Evolutionary conservation across 2,888 invertebrate species (phyloP).

Genomic region (Nomada flava): DNA sequence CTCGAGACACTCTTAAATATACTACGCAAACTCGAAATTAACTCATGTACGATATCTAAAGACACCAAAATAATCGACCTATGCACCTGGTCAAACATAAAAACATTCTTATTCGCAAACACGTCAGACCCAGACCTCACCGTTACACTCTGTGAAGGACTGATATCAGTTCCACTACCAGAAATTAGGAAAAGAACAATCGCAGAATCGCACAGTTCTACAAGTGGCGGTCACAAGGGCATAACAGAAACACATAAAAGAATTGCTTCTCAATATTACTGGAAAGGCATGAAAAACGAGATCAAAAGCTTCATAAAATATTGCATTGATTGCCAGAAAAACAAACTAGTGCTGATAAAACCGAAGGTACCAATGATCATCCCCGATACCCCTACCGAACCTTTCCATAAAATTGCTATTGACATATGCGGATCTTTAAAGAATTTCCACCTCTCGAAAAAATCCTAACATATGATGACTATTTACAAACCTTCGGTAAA

Average conservation of each 20-base stretch:
- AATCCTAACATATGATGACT: not conserved
- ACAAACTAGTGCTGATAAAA: constrained; percentile 45
- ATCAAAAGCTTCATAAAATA: constrained; percentile 28
- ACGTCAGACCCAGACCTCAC: too few species aligned
- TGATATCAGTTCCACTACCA: too few species aligned
- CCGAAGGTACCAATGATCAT: constrained; percentile 41
- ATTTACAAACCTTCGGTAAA: not conserved
- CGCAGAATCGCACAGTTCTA: not conserved
- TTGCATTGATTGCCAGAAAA: constrained; percentile 34
- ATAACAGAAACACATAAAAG: constrained; percentile 42
- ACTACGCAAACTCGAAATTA: too few species aligned
- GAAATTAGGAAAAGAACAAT: not conserved
- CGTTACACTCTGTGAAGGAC: too few species aligned
- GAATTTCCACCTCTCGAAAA: not conserved
- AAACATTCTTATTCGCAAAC: too few species aligned
- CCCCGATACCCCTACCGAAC: constrained; percentile 22
- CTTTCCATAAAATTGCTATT: constrained; percentile 42
- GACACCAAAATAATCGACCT: too few species aligned
- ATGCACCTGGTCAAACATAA: too few species aligned
- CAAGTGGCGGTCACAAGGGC: constrained; percentile 50
- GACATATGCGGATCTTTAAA: constrained; percentile 50
- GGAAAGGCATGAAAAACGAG: constrained; percentile 17
- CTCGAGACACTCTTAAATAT: too few species aligned
- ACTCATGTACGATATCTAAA: too few species aligned
- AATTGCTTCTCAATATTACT: not conserved